These are phyloP conservation scores for Drosophila sproati DNA, from an alignment of 1,140 invertebrate species.

Conservation along the genomic window DNA sequence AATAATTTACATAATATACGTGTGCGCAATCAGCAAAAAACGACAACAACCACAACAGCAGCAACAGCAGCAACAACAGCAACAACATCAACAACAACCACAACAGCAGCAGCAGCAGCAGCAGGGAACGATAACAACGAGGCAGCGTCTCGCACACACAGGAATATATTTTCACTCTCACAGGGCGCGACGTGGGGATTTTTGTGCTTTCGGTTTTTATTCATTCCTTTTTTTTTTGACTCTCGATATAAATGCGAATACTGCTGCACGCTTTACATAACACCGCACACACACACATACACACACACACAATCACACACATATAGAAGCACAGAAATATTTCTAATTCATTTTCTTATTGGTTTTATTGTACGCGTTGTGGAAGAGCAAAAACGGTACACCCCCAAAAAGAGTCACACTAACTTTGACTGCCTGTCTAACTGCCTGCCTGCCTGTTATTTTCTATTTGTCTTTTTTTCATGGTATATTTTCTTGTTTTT, in stretches of 20 bases:
- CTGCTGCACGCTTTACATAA: constrained; percentile 19
- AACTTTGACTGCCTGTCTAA: not conserved
- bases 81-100: constrained; percentile 18
- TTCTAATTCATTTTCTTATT: constrained; percentile 78
- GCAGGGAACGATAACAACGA: constrained; percentile 31
- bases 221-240: constrained; percentile 12
- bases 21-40: constrained; percentile 65
- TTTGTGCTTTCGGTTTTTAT: constrained; percentile 31
- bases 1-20: constrained; percentile 83
- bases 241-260: constrained; percentile 15
- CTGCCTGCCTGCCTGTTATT: not conserved
- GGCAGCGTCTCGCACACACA: constrained; percentile 40
- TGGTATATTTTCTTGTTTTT: not conserved
- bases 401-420: constrained; percentile 33
- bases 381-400: constrained; percentile 16
- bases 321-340: constrained; percentile 40
- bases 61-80: constrained; percentile 42
- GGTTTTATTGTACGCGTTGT: constrained; percentile 68
- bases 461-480: constrained; percentile 11
- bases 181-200: constrained; percentile 45
- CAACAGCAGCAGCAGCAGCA: constrained; percentile 38
- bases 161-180: constrained; percentile 75
- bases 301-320: constrained; percentile 1
- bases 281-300: constrained; percentile 17
- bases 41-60: constrained; percentile 38